Conservation (phyloP, 2,113 vertebrate species). For the Agapornis roseicollis region DNA sequence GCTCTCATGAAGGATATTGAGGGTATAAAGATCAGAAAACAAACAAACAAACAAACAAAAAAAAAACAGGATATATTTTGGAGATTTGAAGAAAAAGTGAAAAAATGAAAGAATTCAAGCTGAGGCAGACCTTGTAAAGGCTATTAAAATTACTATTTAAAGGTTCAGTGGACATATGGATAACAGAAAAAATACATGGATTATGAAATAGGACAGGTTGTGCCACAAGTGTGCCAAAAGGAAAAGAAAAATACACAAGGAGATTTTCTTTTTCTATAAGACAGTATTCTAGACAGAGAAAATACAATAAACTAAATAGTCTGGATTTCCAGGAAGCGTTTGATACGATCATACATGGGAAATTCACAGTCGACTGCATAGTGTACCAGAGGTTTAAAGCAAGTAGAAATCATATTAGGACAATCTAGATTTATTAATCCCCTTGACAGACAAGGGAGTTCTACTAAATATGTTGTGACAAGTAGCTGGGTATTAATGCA, state of each 20-base stretch:
- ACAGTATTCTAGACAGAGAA: background rate
- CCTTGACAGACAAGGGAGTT: background rate
- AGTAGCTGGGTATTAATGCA: background rate
- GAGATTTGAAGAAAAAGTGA: background rate
- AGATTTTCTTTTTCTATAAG: background rate
- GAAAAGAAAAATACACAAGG: background rate
- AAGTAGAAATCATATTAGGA: background rate
- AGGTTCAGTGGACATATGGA: background rate
- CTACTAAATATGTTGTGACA: background rate
- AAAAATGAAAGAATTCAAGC: background rate
- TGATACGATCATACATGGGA: background rate
- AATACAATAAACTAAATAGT: background rate
- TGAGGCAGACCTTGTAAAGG: background rate
- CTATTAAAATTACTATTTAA: background rate
- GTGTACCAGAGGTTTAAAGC: background rate
- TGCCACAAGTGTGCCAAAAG: background rate
- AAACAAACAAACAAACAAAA: no score
- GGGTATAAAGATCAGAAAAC: no score
- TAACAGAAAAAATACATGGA: background rate
- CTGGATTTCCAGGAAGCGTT: background rate
- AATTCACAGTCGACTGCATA: background rate
- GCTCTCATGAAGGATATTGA: background rate
- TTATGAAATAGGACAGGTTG: background rate
- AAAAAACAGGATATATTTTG: background rate
- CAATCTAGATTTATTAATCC: background rate